Evolutionary conservation across 2,888 invertebrate genomes (phyloP), one percentile per base, ranked within the genome.

Genomic region (Panopea generosa): DNA sequence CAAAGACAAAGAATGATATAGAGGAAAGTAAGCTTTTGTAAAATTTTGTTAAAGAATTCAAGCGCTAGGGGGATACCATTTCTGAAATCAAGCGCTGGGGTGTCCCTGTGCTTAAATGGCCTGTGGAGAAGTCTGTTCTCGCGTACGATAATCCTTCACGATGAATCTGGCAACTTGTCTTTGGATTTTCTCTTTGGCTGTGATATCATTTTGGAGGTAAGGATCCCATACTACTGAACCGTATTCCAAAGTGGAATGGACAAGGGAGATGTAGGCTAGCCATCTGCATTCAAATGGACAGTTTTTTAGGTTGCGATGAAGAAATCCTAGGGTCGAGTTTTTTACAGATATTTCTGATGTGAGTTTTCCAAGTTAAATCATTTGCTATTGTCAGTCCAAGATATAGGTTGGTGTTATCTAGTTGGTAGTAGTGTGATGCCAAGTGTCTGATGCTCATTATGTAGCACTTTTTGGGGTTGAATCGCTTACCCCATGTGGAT

Each of bases 231-330:
- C 33, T 1, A 63, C 45, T 9, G 52, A 18, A 2, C 78, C 68
- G 47, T 75, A 75, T 57, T 84, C 84, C 2, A 84, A 3, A 16
- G 65, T 69, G 4, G 79, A 62, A 9, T 50, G 2, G 7, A 62
- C 52, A 11, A 50, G 33, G 2, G 52, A 18, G 14, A 62, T 18
- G 52, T 62, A 50, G 18, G 49, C 60, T 16, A 20, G 45, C 47
- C 47, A 47, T 20, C 60, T 43, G 45, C 60, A 60, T 52, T 52
- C 26, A 4, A 18, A 18, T 45, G 45, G 45, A 18, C 45, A 45
- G n/a, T 45, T 45, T 18, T 45, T 18, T 18, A 45, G 45, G 16
- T 45, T 45, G 4, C 45, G 4, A 6, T 16, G 4, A 16, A 45
- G 6, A 18, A 45, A 45, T 4, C 45, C 45, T 9, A 45, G 45